Evolutionary conservation across 2,113 vertebrate species (phyloP).

Genomic region (Globicephala melas): DNA sequence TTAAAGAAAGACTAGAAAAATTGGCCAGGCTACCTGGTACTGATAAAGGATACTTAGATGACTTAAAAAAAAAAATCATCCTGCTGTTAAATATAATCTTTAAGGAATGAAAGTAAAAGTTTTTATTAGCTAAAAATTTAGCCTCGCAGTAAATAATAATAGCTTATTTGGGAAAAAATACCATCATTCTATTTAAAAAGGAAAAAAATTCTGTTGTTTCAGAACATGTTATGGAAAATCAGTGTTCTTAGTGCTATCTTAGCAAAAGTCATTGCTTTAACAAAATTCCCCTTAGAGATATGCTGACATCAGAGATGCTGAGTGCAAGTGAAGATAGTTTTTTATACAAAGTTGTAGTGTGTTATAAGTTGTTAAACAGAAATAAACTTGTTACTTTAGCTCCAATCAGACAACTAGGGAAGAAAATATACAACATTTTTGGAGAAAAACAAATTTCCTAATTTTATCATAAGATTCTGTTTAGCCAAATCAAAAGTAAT

Average conservation of each 20-base stretch:
- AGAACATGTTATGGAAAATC: background rate
- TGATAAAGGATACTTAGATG: background rate
- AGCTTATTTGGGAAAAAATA: background rate
- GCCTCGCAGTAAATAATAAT: background rate
- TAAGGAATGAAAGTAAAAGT: background rate
- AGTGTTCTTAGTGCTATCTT: background rate
- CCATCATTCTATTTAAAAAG: background rate
- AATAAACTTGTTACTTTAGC: background rate
- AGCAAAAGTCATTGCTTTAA: background rate
- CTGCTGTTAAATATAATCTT: background rate
- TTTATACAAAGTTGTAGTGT: background rate
- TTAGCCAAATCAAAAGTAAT: constrained; percentile 5
- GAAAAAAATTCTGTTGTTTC: background rate
- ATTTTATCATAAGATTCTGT: background rate
- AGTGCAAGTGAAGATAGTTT: background rate
- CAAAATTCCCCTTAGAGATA: background rate
- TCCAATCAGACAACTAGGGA: background rate
- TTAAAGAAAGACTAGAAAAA: constrained; percentile 35
- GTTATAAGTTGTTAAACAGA: background rate
- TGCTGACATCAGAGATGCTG: background rate
- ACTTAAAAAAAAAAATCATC: background rate
- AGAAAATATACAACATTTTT: background rate
- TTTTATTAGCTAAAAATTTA: constrained; percentile 20
- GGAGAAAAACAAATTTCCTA: background rate
- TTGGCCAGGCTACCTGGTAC: background rate